Evolutionary conservation across 2,888 invertebrate species (phyloP).

Genomic region (Lithodes maja): DNA sequence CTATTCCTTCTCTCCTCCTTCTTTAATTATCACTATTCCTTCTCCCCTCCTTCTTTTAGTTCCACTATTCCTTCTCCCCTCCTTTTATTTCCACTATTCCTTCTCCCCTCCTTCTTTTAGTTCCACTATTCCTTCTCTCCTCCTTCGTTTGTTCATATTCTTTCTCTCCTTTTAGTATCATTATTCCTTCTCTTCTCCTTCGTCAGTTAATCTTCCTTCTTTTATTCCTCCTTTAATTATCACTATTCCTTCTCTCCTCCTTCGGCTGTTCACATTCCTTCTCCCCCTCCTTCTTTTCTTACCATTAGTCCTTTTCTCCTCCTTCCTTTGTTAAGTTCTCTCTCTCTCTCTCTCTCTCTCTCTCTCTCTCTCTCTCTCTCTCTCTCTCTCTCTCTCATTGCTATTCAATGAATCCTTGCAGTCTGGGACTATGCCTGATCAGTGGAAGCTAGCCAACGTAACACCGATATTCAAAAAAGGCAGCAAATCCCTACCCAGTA

Average conservation of each 20-base stretch:
- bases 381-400: constrained; percentile 24
- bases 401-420: no score
- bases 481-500: no score
- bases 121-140: background rate
- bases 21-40: background rate
- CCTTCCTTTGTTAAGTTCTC: background rate
- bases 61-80: background rate
- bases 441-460: no score
- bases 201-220: background rate
- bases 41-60: background rate
- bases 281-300: background rate
- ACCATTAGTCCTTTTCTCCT: background rate
- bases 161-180: background rate
- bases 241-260: background rate
- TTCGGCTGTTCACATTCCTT: background rate
- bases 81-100: no score
- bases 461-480: no score
- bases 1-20: background rate
- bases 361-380: constrained; percentile 24
- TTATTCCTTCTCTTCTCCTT: background rate
- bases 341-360: constrained; percentile 23
- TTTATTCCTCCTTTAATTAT: no score
- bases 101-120: background rate
- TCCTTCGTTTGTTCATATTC: background rate
- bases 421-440: no score